A percentile compares a stretch with the other conserved stretches of the same genome.
These are phyloP conservation scores for Spatulosminthurus flaviceps DNA, from an alignment of 2,888 invertebrate species.

Conservation along the genomic window DNA sequence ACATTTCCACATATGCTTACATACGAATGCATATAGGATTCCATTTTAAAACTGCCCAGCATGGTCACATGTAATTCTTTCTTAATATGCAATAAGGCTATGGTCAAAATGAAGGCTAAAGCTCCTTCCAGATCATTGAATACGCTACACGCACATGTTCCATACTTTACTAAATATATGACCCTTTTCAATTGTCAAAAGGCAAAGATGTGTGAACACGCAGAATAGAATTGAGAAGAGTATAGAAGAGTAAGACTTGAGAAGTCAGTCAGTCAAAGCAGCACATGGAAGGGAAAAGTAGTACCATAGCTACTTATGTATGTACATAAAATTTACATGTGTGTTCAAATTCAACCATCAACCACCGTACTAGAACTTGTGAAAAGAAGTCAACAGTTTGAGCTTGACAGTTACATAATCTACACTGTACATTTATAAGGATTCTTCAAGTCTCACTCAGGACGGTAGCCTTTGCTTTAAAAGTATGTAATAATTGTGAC, in stretches of 20 bases:
- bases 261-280: not conserved
- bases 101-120: not conserved
- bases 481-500: not conserved
- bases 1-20: no score
- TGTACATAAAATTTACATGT: no score
- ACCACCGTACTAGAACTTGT: no score
- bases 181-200: not conserved
- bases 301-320: no score
- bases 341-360: not conserved
- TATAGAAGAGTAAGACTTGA: not conserved
- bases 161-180: not conserved
- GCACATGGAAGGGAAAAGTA: not conserved
- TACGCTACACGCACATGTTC: not conserved
- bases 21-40: no score
- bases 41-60: conserved; percentile 32
- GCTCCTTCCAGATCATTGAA: not conserved
- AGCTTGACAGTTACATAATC: conserved; percentile 34
- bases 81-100: conserved; percentile 32
- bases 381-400: conserved; percentile 15
- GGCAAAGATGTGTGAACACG: conserved; percentile 1
- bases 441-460: not conserved
- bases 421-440: not conserved
- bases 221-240: not conserved
- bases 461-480: conserved; percentile 11
- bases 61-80: conserved; percentile 32